A percentile compares a stretch with the other conserved stretches of the same genome.
phyloP scores from a whole-genome alignment of 2,888 invertebrate species.

The Melanophora roralis region DNA sequence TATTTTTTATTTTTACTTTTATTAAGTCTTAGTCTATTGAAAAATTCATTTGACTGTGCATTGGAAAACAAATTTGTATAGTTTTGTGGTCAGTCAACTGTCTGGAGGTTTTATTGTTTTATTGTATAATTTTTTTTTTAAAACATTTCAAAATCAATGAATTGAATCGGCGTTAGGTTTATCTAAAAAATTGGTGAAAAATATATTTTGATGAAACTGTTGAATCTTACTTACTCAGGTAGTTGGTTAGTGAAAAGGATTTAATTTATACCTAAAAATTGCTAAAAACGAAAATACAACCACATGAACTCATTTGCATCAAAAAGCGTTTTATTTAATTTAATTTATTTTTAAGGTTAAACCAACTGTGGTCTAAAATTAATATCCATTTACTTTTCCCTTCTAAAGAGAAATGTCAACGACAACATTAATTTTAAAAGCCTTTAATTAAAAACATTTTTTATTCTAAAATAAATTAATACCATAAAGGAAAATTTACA shows the following conservation, averaged over 20 bases:
- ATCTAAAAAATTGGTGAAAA: not conserved
- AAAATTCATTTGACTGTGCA: not conserved
- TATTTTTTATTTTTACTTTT: no score
- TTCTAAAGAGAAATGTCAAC: not conserved
- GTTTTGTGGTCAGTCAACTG: constrained; percentile 25
- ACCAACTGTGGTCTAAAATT: not conserved
- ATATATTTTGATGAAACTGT: constrained; percentile 32
- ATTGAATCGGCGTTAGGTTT: constrained; percentile 13
- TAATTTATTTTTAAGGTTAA: not conserved
- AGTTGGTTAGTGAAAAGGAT: no score
- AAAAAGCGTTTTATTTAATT: not conserved
- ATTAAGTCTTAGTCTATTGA: no score
- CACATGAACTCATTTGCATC: not conserved
- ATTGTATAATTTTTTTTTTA: not conserved
- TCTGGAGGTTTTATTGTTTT: constrained; percentile 37
- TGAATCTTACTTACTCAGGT: no score
- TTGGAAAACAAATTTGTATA: constrained; percentile 13
- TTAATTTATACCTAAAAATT: no score
- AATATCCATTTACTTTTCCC: not conserved
- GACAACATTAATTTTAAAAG: constrained; percentile 8
- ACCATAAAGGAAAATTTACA: not conserved
- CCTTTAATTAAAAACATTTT: constrained; percentile 50
- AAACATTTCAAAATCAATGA: constrained; percentile 3
- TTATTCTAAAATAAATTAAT: not conserved
- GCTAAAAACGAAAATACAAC: no score